Evolutionary conservation across 2,113 vertebrate species (phyloP).

Genomic region (Platysteira castanea): DNA sequence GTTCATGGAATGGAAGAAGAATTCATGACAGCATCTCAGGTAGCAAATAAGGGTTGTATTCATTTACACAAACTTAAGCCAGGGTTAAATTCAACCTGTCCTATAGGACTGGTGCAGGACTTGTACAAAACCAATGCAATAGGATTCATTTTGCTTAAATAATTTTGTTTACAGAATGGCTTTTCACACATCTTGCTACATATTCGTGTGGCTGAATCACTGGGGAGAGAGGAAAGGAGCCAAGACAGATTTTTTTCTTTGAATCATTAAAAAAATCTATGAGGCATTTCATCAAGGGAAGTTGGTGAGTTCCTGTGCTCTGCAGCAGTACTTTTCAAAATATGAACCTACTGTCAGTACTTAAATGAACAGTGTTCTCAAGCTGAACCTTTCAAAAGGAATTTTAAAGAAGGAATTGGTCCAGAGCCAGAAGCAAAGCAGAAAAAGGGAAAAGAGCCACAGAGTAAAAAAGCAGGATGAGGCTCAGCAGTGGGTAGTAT

Average conservation of each 20-base stretch:
- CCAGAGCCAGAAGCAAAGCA: background rate
- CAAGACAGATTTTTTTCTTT: background rate
- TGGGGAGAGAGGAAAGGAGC: background rate
- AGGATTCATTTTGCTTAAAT: background rate
- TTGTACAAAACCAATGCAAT: background rate
- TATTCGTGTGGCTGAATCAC: background rate
- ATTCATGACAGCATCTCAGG: background rate
- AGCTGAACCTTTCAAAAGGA: conserved; percentile 21
- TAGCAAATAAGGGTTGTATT: background rate
- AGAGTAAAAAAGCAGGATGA: background rate
- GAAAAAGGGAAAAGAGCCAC: background rate
- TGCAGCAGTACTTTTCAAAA: background rate
- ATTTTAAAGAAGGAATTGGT: background rate
- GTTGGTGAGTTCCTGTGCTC: background rate
- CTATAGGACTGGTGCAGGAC: background rate
- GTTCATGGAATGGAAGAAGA: background rate
- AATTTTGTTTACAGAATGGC: background rate
- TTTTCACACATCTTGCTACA: background rate
- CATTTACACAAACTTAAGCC: background rate
- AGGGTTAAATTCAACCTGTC: background rate
- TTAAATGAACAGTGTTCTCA: conserved; percentile 2
- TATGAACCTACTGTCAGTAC: background rate
- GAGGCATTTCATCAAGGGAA: background rate
- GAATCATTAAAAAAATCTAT: background rate
- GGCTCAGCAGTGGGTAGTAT: background rate